Evolutionary conservation across 2,888 invertebrate genomes (phyloP).

Genomic region (Meghimatium bilineatum): DNA sequence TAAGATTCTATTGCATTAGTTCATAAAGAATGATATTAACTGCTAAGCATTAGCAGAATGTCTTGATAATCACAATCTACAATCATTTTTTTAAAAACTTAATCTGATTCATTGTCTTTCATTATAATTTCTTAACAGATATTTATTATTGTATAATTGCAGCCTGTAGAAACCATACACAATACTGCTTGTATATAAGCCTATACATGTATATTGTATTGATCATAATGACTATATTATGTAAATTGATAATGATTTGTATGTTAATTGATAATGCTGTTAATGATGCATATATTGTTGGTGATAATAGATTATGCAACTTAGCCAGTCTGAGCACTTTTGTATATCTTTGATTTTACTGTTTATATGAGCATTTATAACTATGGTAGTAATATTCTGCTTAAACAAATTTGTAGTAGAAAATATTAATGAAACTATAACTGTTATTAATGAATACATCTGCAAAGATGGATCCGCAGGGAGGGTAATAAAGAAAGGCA

Average conservation of each 20-base stretch:
- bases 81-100: not conserved
- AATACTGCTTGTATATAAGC: no score
- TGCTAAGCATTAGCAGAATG: not conserved
- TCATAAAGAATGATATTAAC: not conserved
- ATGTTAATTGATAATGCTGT: not conserved
- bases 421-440: not conserved
- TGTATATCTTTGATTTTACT: not conserved
- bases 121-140: not conserved
- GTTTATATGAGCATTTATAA: not conserved
- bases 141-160: not conserved
- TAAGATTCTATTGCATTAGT: no score
- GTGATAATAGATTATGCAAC: not conserved
- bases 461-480: no score
- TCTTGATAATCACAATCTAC: no score
- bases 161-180: not conserved
- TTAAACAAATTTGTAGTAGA: not conserved
- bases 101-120: not conserved
- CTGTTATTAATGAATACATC: not conserved
- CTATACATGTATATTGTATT: not conserved
- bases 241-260: no score
- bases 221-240: no score
- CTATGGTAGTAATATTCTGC: not conserved
- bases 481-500: no score
- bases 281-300: not conserved
- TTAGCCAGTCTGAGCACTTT: not conserved